phyloP scores from a whole-genome alignment of 2,113 vertebrate genomes.

The Delphinus delphis region DNA sequence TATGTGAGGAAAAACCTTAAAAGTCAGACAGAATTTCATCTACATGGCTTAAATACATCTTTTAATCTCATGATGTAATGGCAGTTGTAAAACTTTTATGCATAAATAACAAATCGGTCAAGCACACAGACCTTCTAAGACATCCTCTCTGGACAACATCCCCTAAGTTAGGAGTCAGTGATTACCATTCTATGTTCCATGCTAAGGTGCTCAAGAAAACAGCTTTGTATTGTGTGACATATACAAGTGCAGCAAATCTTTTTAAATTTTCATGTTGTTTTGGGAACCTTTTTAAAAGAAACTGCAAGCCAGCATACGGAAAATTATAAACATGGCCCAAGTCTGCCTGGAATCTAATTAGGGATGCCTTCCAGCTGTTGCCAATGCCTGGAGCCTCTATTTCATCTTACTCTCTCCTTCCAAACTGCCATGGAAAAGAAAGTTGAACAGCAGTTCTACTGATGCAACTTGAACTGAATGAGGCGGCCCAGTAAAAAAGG shows the following conservation, averaged over 20 bases:
- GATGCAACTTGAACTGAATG: not conserved
- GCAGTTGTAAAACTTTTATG: slow-evolving; percentile 19
- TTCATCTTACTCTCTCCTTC: slow-evolving; percentile 22
- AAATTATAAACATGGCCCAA: slow-evolving; percentile 29
- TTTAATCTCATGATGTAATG: slow-evolving; percentile 26
- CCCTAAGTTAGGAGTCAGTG: not conserved
- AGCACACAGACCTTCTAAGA: not conserved
- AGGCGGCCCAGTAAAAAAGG: not conserved
- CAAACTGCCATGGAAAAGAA: not conserved
- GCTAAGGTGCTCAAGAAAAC: slow-evolving; percentile 16
- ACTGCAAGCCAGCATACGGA: slow-evolving; percentile 10
- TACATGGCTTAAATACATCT: not conserved
- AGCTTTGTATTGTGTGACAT: not conserved
- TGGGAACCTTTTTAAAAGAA: slow-evolving; percentile 33
- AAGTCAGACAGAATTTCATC: not conserved
- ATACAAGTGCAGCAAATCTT: slow-evolving; percentile 32
- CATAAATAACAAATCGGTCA: slow-evolving; percentile 6
- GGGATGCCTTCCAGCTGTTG: slow-evolving; percentile 54
- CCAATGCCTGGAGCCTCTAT: slow-evolving; percentile 1
- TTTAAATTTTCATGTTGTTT: slow-evolving; percentile 21
- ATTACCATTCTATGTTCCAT: not conserved
- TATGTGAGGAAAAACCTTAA: not conserved
- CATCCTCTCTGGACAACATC: not conserved
- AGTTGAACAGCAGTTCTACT: not conserved
- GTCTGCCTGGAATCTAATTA: slow-evolving; percentile 43